These are phyloP conservation scores for Orthosia cruda DNA, from an alignment of 2,888 invertebrate genomes.

Conservation along the genomic window DNA sequence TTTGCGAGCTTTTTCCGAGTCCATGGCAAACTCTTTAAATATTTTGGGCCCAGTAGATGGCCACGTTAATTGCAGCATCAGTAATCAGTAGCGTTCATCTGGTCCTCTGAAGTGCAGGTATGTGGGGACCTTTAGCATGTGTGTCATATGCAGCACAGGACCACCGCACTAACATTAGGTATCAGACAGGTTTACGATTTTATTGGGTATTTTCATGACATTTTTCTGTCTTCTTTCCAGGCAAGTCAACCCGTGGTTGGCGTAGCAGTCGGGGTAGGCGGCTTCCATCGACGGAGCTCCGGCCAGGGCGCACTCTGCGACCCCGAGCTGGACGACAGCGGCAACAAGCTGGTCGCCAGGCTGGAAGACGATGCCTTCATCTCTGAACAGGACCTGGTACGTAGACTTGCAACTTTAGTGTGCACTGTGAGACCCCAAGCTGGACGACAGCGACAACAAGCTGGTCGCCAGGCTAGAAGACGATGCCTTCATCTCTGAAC, in stretches of 20 bases:
- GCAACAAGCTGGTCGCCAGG: slow-evolving; percentile 89
- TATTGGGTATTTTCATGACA: no score
- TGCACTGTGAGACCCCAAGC: slow-evolving; percentile 51
- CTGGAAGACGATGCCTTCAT: slow-evolving; percentile 91
- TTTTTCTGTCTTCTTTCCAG: slow-evolving; percentile 67
- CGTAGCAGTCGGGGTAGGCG: slow-evolving; percentile 82
- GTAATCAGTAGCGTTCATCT: no score
- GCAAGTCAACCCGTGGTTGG: slow-evolving; percentile 88
- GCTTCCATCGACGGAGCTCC: slow-evolving; percentile 87
- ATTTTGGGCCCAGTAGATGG: no score
- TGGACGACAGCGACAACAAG: slow-evolving; percentile 49
- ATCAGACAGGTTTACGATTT: no score
- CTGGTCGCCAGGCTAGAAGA: slow-evolving; percentile 75
- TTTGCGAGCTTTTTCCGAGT: no score
- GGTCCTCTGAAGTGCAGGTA: no score
- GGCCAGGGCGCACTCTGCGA: slow-evolving; percentile 87
- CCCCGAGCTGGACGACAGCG: slow-evolving; percentile 89
- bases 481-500: slow-evolving; percentile 90
- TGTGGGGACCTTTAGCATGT: no score
- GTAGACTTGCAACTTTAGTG: slow-evolving; percentile 72
- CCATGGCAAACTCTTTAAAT: no score
- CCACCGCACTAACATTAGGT: no score
- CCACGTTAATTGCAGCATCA: no score
- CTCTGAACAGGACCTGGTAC: slow-evolving; percentile 90
- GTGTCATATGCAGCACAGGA: no score